Base-by-base conservation (phyloP, 2,113 vertebrate genomes). In the Spheniscus mendiculus region DNA sequence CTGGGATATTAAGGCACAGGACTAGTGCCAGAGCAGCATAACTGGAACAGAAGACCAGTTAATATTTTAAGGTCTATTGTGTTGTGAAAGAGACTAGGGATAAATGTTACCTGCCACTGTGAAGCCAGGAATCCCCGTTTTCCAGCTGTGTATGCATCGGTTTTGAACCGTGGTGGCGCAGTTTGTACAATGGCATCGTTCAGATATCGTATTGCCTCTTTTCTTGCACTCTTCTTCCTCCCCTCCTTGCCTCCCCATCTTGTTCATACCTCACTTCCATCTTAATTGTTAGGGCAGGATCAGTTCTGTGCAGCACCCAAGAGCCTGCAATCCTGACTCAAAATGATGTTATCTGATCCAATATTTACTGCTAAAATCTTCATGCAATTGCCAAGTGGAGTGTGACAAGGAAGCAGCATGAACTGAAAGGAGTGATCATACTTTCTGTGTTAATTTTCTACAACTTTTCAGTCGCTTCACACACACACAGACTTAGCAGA, bases 331-430 rank as follows among this genome's bases (percentile, higher is more conserved):
- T 66, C 50, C 14, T 69, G 40, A 32, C 62, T 87, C 14, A 3
- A 73, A 89, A 36, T 9, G 2, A 4, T 56, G 14, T 62, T 89
- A 53, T 16, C 73, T 66, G 66, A 49, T 78, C 61, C 65, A 36
- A 2, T 63, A 71, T 89, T 91, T 92, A n/a, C 27, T 85, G 61
- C 56, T 87, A 45, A 95, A 89, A 80, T 62, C 81, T 89, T 85
- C 27, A 8, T 30, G 61, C 23, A 30, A 6, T 58, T 85, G 30
- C 52, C 52, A 89, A 82, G 38, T 32, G 40, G 56, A 81, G 18
- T 29, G 7, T 78, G 69, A 66, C 73, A 56, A 81, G 40, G 65
- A 70, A 74, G 67, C 2, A 0, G 14, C n/a, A 17, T n/a, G 44
- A 88, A 56, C 26, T 42, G 66, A 88, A 80, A 89, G 67, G 52